Base-by-base conservation (phyloP, 1,140 invertebrate species). In the Nasonia vitripennis region DNA sequence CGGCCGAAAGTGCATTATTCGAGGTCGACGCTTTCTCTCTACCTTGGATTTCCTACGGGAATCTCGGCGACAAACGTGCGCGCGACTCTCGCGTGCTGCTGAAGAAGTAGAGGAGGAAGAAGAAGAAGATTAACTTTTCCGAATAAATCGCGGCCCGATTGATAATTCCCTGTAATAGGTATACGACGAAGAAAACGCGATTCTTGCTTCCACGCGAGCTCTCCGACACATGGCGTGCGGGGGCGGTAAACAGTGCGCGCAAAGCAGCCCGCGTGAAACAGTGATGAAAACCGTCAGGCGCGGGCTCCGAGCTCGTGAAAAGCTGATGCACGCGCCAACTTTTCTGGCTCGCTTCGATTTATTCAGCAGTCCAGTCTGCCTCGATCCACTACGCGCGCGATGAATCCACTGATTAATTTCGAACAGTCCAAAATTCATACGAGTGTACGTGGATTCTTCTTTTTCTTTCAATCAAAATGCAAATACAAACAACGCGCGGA, bases 11-110 rank as follows among this genome's bases (percentile, higher is more conserved):
- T 45, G 71, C 45, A 75, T 62, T 62, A 62, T 74, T 81, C 45
- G 68, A 34, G 68, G 10, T 55, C 48, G 45, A 83, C 77, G 86
- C 81, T n/a, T 80, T 87, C 31, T 75, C 48, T 75, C 70, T 62
- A 62, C 20, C 55, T 41, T 71, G 68, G 81, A 87, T 87, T 87
- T 85, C 80, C 86, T 77, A 70, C 37, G 84, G 81, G 71, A 78
- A 88, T 88, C 86, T 87, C 81, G 83, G 62, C 75, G 34, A 88
- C 79, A 88, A 88, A 87, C 87, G 86, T 78, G 67, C 20, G 37
- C 3, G 0, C 55, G 77, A 23, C 68, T 70, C 68, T 23, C n/a
- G 68, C n/a, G 68, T 70, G 68, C 23, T 10, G 2, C 68, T 23
- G n/a, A 67, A 79, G 31, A 12, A 48, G 1, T 12, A 9, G 12